Evolutionary conservation across 2,888 invertebrate species (phyloP).

Genomic region (Aradus depressus): DNA sequence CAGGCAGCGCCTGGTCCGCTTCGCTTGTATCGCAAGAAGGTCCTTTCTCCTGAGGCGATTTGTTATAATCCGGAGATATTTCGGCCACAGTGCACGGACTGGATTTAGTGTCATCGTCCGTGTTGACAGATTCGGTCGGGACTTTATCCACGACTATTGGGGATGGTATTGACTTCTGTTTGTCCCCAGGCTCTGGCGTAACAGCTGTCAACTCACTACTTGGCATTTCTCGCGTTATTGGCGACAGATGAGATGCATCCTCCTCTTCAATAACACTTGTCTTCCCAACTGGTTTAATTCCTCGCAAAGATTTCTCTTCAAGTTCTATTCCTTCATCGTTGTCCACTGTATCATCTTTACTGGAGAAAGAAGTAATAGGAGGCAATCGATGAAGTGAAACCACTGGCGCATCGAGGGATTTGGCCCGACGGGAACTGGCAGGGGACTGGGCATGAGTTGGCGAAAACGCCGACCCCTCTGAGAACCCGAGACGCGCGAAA

Average conservation of each 20-base stretch:
- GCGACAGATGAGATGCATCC: conserved; percentile 22
- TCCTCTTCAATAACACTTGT: conserved; percentile 26
- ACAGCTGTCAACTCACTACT: conserved; percentile 13
- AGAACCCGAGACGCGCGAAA: conserved; percentile 68
- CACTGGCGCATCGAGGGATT: conserved; percentile 73
- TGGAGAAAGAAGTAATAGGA: conserved; percentile 74
- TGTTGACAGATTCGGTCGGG: conserved; percentile 12
- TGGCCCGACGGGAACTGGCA: conserved; percentile 61
- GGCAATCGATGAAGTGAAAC: conserved; percentile 68
- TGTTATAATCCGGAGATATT: conserved; percentile 15
- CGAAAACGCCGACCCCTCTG: conserved; percentile 70
- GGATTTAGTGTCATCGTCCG: conserved; percentile 14
- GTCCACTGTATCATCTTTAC: conserved; percentile 78
- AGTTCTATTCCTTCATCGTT: conserved; percentile 45
- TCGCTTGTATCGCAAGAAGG: conserved; percentile 4
- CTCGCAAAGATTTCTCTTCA: conserved; percentile 30
- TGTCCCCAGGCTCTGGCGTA: conserved; percentile 12
- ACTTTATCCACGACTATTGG: conserved; percentile 11
- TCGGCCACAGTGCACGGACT: conserved; percentile 15
- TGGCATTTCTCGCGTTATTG: conserved; percentile 18
- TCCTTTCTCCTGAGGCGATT: conserved; percentile 12
- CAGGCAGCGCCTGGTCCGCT: conserved; percentile 10
- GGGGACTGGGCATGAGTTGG: conserved; percentile 64
- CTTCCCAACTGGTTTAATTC: conserved; percentile 18
- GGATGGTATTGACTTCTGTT: background rate